These are phyloP conservation scores for Glareola pratincola DNA, from an alignment of 2,113 vertebrate species.

Conservation along the genomic window DNA sequence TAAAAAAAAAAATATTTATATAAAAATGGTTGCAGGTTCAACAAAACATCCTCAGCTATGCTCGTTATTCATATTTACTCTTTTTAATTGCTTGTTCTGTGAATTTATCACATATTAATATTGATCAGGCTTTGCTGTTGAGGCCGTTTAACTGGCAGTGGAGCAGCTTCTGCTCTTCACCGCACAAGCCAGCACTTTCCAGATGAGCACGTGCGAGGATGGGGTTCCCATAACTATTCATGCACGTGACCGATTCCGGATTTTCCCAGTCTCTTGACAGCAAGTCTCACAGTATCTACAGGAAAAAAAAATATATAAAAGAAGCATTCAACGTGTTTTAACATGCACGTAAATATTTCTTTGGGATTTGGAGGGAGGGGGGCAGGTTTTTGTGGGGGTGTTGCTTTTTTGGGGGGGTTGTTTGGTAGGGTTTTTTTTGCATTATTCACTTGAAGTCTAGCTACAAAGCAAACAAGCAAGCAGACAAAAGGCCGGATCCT, in stretches of 20 bases:
- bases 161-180: neutral
- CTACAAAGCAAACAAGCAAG: neutral
- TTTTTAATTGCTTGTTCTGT: neutral
- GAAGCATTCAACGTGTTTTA: neutral
- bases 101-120: neutral
- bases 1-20: too few relatives aligned
- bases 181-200: neutral
- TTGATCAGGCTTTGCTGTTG: neutral
- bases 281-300: neutral
- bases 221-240: neutral
- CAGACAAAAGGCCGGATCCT: neutral
- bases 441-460: neutral
- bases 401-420: neutral
- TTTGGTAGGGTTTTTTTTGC: neutral
- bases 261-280: neutral
- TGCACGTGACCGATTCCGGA: neutral
- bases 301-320: neutral
- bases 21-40: neutral
- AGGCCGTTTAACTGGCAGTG: neutral
- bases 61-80: neutral
- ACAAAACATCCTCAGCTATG: neutral
- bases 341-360: neutral
- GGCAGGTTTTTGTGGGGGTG: neutral
- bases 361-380: neutral
- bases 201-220: neutral